Base-by-base conservation (phyloP, 2,113 vertebrate genomes). In the Macheiramphus alcinus region DNA sequence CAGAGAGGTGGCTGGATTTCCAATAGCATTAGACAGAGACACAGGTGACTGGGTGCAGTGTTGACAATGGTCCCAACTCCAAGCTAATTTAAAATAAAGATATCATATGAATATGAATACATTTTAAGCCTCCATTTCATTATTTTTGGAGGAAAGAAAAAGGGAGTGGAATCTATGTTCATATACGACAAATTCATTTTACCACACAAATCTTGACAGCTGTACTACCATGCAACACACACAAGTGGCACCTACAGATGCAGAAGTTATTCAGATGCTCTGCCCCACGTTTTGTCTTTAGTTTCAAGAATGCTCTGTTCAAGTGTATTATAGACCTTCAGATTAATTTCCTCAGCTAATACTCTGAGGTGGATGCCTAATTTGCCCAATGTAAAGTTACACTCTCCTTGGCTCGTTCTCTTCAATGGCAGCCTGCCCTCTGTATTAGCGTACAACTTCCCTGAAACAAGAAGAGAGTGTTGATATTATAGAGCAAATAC, bases 341-440 rank as follows among this genome's bases (percentile, higher is more conserved):
- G 62, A 58, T 78, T 91, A 23, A 93, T 81, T 76, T 96, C 22
- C 71, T 91, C 74, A 65, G 50, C 43, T 81, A 53, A 52, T 38
- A 58, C 34, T 73, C 88, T 16, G 52, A 97, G 50, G 61, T 72
- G 59, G 70, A 74, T 71, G 40, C 16, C 86, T 86, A 40, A 87
- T 87, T 74, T 70, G n/a, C 17, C 48, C 58, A 34, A 8, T 13
- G 29, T 45, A 52, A 70, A 66, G 80, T 59, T 52, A 59, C 42
- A 31, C n/a, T 86, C 90, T 90, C 93, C 81, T 88, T 61, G 43
- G 67, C 59, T 91, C 6, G 1, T 68, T 86, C 71, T 85, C 70
- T 82, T 84, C 95, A 91, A 72, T 70, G 68, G 88, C 92, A 94
- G 47, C 13, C 82, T 90, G 90, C 56, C 96, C 93, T 97, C 68